A percentile compares a stretch with the other conserved stretches of the same genome.
Conservation (phyloP, 2,888 invertebrate species). For the Tigriopus californicus region DNA sequence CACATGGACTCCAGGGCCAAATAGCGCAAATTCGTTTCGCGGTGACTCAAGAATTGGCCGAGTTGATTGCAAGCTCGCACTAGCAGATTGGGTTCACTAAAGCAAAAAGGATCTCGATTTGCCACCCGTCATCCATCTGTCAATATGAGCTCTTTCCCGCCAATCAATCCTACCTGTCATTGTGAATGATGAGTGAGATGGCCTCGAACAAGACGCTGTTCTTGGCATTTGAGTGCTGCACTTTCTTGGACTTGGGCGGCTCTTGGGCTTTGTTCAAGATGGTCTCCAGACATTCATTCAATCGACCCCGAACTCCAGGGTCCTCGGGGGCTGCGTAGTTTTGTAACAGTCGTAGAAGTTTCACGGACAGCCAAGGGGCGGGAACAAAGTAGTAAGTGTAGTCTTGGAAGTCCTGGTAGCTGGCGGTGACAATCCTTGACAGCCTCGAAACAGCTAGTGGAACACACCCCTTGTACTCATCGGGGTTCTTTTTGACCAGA, state of each 20-base stretch:
- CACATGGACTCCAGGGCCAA: slow-evolving; percentile 98
- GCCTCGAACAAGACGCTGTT: slow-evolving; percentile 99
- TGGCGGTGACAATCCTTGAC: slow-evolving; percentile 92
- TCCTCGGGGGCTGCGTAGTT: slow-evolving; percentile 89
- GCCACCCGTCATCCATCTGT: no score
- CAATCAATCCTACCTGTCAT: slow-evolving; percentile 62
- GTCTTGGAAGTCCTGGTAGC: slow-evolving; percentile 96
- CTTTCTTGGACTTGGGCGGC: slow-evolving; percentile 98
- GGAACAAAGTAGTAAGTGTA: slow-evolving; percentile 99
- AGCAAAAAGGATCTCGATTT: slow-evolving; percentile 17
- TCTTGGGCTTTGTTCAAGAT: slow-evolving; percentile 97
- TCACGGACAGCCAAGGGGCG: slow-evolving; percentile 99
- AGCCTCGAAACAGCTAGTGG: slow-evolving; percentile 91
- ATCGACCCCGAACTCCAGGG: slow-evolving; percentile 66
- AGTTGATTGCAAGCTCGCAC: slow-evolving; percentile 97
- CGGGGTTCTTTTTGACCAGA: slow-evolving; percentile 92
- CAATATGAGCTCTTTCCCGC: no score
- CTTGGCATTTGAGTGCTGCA: slow-evolving; percentile 99
- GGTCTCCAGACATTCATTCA: slow-evolving; percentile 94
- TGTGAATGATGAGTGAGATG: slow-evolving; percentile 96
- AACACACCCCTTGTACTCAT: slow-evolving; percentile 98
- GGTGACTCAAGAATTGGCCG: slow-evolving; percentile 77
- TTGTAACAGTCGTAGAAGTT: slow-evolving; percentile 79
- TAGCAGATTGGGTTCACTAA: slow-evolving; percentile 77
- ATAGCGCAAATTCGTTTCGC: slow-evolving; percentile 94